Conservation (phyloP, 2,888 invertebrate genomes). For the Dorcus hopei region DNA sequence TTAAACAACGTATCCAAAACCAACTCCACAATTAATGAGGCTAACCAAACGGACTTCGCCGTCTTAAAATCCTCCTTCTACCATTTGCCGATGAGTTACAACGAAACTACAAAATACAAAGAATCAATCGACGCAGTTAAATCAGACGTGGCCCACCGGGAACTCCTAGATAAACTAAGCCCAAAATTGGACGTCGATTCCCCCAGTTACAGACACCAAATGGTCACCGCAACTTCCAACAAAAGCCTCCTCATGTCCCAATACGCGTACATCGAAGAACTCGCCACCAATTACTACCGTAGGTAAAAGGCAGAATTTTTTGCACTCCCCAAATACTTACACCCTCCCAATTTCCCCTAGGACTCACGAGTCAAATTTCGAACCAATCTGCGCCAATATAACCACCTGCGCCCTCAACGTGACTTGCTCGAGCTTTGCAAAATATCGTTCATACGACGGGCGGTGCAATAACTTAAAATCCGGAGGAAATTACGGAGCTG, state of each 20-base stretch:
- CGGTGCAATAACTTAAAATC: conserved; percentile 71
- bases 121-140: conserved; percentile 57
- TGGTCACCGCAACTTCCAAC: conserved; percentile 62
- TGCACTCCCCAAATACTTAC: too few relatives aligned
- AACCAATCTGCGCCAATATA: conserved; percentile 6
- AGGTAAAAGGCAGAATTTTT: too few relatives aligned
- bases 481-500: conserved; percentile 66
- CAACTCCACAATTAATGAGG: conserved; percentile 31
- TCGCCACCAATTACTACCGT: conserved; percentile 49
- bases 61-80: too few relatives aligned
- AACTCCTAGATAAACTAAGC: conserved; percentile 25
- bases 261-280: conserved; percentile 65
- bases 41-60: conserved; percentile 16
- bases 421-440: conserved; percentile 36
- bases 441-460: conserved; percentile 69
- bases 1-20: conserved; percentile 15
- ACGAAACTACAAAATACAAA: too few relatives aligned
- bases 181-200: conserved; percentile 55
- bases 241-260: conserved; percentile 62
- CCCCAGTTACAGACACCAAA: conserved; percentile 69
- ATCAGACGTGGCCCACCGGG: conserved; percentile 51
- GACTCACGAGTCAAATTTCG: too few relatives aligned
- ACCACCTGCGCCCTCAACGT: conserved; percentile 55
- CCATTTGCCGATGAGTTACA: too few relatives aligned
- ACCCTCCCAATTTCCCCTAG: too few relatives aligned